Percentiles rank a stretch among this genome's conserved stretches.
phyloP scores from a whole-genome alignment of 2,888 invertebrate genomes.

The Parnassius glacialis region DNA sequence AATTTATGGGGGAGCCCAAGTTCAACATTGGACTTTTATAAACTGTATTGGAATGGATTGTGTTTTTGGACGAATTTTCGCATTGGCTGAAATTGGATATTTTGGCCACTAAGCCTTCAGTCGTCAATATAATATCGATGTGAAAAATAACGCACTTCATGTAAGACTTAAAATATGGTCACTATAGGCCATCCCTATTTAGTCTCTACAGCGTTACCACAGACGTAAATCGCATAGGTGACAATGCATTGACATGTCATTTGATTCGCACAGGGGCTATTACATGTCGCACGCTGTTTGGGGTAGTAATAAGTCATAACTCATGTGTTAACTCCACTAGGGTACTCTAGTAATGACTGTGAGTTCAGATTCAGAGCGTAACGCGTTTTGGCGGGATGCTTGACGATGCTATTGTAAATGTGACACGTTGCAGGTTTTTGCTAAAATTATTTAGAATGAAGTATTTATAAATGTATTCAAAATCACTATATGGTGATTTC shows the following conservation, averaged over 20 bases:
- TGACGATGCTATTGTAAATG: conserved; percentile 51
- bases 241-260: conserved; percentile 74
- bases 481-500: too few relatives aligned
- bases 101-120: too few relatives aligned
- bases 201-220: conserved; percentile 47
- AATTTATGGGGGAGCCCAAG: too few relatives aligned
- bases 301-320: conserved; percentile 71
- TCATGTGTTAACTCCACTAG: conserved; percentile 65
- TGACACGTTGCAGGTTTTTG: conserved; percentile 36
- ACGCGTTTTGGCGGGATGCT: conserved; percentile 57
- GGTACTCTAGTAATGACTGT: conserved; percentile 55
- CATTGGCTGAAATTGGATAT: too few relatives aligned
- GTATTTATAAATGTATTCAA: too few relatives aligned
- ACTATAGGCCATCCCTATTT: conserved; percentile 29
- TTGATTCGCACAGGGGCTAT: conserved; percentile 66
- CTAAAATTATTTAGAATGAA: conserved; percentile 50
- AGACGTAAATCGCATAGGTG: conserved; percentile 71
- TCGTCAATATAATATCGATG: too few relatives aligned
- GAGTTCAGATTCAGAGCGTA: conserved; percentile 63
- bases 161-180: conserved; percentile 18
- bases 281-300: conserved; percentile 50
- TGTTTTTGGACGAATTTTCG: too few relatives aligned
- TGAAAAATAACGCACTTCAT: too few relatives aligned
- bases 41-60: too few relatives aligned
- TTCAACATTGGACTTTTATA: too few relatives aligned